Conservation (phyloP, 2,113 vertebrate species). For the Charadrius vociferus region DNA sequence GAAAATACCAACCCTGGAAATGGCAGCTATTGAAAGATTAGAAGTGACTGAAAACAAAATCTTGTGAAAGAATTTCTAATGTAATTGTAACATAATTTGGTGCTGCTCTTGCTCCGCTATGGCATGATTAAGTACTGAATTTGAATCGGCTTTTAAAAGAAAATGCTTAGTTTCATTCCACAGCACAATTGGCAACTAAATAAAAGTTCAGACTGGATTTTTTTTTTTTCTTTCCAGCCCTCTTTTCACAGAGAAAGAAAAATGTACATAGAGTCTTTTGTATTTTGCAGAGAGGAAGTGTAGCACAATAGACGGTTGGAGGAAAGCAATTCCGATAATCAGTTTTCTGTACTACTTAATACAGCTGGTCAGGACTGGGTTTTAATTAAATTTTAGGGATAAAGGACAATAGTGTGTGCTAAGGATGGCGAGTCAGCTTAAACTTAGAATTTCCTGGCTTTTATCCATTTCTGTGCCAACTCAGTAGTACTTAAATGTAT, state of each 20-base stretch:
- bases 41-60: conserved; percentile 49
- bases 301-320: conserved; percentile 53
- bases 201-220: conserved; percentile 44
- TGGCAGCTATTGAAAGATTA: conserved; percentile 17
- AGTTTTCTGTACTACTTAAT: conserved; percentile 75
- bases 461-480: conserved; percentile 62
- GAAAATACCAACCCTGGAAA: background rate
- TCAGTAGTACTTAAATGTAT: conserved; percentile 63
- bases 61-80: conserved; percentile 12
- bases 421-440: conserved; percentile 69
- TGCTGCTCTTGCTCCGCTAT: background rate
- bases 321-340: conserved; percentile 74
- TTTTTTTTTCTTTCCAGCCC: background rate
- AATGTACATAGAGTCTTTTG: conserved; percentile 66
- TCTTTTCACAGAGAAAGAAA: conserved; percentile 62
- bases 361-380: conserved; percentile 65
- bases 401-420: conserved; percentile 72
- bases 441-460: conserved; percentile 75
- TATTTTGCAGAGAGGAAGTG: conserved; percentile 67
- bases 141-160: conserved; percentile 49
- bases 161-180: conserved; percentile 51
- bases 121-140: conserved; percentile 38
- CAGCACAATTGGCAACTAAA: conserved; percentile 55
- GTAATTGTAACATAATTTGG: conserved; percentile 57
- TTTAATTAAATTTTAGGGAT: conserved; percentile 82